Evolutionary conservation across 1,140 invertebrate species (phyloP).

Genomic region (Diprion similis): DNA sequence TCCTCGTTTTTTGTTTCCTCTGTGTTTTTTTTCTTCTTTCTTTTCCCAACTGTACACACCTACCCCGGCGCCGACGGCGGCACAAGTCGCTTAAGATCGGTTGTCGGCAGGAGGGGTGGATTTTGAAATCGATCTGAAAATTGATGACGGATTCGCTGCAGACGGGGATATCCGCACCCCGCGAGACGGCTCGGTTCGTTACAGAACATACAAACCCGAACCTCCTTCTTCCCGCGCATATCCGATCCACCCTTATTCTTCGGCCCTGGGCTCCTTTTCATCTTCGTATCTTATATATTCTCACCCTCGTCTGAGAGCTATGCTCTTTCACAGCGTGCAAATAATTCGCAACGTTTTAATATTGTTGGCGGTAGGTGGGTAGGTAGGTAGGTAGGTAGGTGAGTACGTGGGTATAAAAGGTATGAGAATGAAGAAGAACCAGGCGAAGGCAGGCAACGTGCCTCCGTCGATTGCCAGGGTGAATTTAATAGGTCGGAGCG

Average conservation of each 20-base stretch:
- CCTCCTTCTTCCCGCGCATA: not conserved
- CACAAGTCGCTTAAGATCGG: not conserved
- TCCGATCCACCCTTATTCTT: too few species aligned
- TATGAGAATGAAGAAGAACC: too few species aligned
- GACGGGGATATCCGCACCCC: too few species aligned
- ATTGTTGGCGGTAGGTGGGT: not conserved
- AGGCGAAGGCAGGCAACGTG: not conserved
- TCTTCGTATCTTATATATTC: not conserved
- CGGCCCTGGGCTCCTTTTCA: not conserved
- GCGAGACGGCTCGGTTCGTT: not conserved
- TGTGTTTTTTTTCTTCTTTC: too few species aligned
- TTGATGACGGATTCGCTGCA: not conserved
- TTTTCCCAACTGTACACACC: not conserved
- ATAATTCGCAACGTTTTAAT: conserved; percentile 6
- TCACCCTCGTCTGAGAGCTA: not conserved
- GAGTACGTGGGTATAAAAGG: not conserved
- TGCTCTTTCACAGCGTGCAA: not conserved
- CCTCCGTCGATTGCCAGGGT: conserved; percentile 5
- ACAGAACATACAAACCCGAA: not conserved
- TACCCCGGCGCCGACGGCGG: not conserved
- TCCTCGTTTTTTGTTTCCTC: not conserved
- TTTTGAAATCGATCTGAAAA: not conserved
- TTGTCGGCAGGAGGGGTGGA: not conserved
- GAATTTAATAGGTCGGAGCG: not conserved
- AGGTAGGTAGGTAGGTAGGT: not conserved